Base-by-base conservation (phyloP, 53 echinoderm and acorn worm genomes). In the Holothuria leucospilota region DNA sequence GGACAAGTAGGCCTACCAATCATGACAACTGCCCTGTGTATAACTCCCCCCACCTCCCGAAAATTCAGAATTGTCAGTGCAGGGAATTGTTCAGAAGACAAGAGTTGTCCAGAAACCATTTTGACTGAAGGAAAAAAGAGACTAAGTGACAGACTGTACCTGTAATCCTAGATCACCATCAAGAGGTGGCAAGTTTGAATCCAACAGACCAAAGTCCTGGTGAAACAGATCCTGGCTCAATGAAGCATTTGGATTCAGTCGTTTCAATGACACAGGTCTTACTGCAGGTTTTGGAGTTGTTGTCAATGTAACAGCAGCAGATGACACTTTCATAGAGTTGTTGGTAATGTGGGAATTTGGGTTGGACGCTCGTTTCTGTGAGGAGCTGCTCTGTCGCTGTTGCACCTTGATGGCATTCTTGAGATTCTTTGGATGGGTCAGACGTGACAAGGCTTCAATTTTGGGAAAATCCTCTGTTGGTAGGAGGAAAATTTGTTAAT, bases 371-470 rank as follows among this genome's bases (percentile, higher is more conserved):
- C 75, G 75, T 34, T 80, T 80, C 12, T 80, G 59, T 15, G 59
- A 59, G 39, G 61, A 28, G 61, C 29, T 61, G 61, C 80, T 80
- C 29, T 60, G 80, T 30, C 61, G 56, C 16, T 80, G 59, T 34
- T 61, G 27, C 29, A 30, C 34, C 61, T 80, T 80, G 25, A 59
- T 59, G 39, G 80, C 7, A 59, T 80, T 80, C 29, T 78, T 78
- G 52, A 78, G 30, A 52, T 78, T 78, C 80, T 80, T 80, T 30
- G 82, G 63, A 25, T 56, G 68, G n/a, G 91, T 82, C 56, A 92
- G 82, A 38, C 90, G 84, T 79, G 91, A 86, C 38, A 92, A 69
- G 34, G 92, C 92, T 72, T 96, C 90, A 70, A 92, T 89, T 51
- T 90, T 90, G 9, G 73, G 38, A 73, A 90, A 90, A 49, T 90